phyloP scores from a whole-genome alignment of 2,113 vertebrate genomes.

The Apus apus region DNA sequence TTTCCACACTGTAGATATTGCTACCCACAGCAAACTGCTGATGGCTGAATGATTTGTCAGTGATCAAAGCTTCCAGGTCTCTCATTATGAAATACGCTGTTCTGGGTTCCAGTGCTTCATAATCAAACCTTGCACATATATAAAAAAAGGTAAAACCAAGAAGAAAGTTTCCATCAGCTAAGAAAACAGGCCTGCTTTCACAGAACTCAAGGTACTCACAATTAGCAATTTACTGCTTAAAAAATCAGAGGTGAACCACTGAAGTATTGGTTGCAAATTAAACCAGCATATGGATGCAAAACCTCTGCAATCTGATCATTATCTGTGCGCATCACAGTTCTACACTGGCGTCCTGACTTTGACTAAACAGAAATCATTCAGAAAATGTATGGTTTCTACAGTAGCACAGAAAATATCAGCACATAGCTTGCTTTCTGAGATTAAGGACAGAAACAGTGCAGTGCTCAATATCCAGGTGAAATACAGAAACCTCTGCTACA shows the following conservation, averaged over 20 bases:
- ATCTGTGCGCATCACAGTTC: background rate
- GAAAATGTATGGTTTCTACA: background rate
- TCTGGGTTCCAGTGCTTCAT: conserved; percentile 92
- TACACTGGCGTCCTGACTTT: background rate
- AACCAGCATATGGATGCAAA: background rate
- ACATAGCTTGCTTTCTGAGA: background rate
- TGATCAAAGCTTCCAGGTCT: conserved; percentile 90
- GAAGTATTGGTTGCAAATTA: background rate
- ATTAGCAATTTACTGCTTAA: background rate
- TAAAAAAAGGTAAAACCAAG: background rate
- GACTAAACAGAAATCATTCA: background rate
- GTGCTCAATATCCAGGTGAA: background rate
- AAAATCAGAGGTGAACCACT: background rate
- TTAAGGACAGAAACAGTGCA: background rate
- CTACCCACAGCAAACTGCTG: conserved; percentile 97
- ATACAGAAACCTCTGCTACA: background rate
- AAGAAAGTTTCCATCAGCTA: background rate
- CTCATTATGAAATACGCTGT: conserved; percentile 92
- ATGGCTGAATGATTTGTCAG: conserved; percentile 90
- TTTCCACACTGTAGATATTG: conserved; percentile 90
- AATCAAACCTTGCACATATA: conserved; percentile 88
- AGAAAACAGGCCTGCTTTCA: background rate
- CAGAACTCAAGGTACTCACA: background rate
- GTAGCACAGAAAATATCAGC: rapidly evolving
- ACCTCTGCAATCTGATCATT: background rate